These are phyloP conservation scores for Drusus annulatus DNA, from an alignment of 1,140 invertebrate species.

Conservation along the genomic window DNA sequence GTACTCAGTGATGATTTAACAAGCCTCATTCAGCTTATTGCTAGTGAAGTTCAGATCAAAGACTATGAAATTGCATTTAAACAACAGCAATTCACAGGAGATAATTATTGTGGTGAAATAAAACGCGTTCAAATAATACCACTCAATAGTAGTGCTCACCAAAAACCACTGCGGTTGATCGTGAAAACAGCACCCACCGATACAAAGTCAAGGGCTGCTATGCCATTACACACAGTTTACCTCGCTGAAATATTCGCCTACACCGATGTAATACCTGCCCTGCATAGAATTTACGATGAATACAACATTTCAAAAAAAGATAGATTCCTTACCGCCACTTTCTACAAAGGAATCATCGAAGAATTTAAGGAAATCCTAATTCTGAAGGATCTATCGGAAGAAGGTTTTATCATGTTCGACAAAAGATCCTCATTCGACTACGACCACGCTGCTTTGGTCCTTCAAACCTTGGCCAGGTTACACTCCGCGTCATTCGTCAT, in stretches of 20 bases:
- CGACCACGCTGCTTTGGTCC: constrained; percentile 66
- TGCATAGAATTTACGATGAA: not conserved
- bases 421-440: constrained; percentile 68
- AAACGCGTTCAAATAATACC: not conserved
- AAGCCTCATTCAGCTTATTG: not conserved
- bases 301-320: not conserved
- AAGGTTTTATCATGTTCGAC: constrained; percentile 72
- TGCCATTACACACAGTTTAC: not conserved
- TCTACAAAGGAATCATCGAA: constrained; percentile 25
- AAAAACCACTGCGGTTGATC: constrained; percentile 6
- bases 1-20: not conserved
- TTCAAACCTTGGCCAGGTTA: constrained; percentile 71
- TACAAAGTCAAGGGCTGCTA: not conserved
- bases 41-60: not conserved
- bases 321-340: not conserved
- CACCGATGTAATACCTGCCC: not conserved
- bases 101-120: constrained; percentile 16
- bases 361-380: constrained; percentile 66
- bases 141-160: not conserved
- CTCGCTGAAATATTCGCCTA: not conserved
- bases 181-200: constrained; percentile 7
- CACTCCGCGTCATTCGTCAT: constrained; percentile 65
- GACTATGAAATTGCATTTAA: constrained; percentile 5
- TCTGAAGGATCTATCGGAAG: constrained; percentile 71
- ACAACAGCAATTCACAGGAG: constrained; percentile 19